These are phyloP conservation scores for Drosophila neonasuta DNA, from an alignment of 2,888 invertebrate genomes.

Conservation along the genomic window DNA sequence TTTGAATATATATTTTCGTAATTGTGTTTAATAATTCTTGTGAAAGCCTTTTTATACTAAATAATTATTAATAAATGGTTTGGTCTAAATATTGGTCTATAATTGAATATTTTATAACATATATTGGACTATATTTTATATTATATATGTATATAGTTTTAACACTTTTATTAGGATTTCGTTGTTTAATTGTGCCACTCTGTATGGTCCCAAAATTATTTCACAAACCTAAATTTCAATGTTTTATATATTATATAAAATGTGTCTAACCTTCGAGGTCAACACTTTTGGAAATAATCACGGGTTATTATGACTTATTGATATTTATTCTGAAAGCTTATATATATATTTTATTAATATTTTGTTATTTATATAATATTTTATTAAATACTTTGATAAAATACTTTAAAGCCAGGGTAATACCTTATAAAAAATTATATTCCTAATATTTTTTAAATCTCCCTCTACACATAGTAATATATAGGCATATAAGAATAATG, in stretches of 20 bases:
- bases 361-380: too few relatives aligned
- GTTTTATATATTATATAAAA: neutral
- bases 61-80: conserved; percentile 1
- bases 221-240: conserved; percentile 14
- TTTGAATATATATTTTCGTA: neutral
- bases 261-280: neutral
- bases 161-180: conserved; percentile 19
- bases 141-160: conserved; percentile 2
- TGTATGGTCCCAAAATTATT: conserved; percentile 41
- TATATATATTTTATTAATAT: too few relatives aligned
- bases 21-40: conserved; percentile 7
- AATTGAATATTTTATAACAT: neutral
- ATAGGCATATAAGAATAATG: too few relatives aligned
- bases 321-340: too few relatives aligned
- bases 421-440: too few relatives aligned
- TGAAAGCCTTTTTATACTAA: neutral
- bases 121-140: conserved; percentile 2
- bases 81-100: conserved; percentile 9
- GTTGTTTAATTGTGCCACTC: conserved; percentile 38
- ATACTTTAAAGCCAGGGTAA: too few relatives aligned
- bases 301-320: neutral
- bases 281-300: conserved; percentile 1
- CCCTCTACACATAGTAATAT: too few relatives aligned
- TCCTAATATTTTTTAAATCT: too few relatives aligned
- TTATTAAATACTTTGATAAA: too few relatives aligned